Evolutionary conservation across 2,888 invertebrate species (phyloP).

Genomic region (Orthosia cruda): DNA sequence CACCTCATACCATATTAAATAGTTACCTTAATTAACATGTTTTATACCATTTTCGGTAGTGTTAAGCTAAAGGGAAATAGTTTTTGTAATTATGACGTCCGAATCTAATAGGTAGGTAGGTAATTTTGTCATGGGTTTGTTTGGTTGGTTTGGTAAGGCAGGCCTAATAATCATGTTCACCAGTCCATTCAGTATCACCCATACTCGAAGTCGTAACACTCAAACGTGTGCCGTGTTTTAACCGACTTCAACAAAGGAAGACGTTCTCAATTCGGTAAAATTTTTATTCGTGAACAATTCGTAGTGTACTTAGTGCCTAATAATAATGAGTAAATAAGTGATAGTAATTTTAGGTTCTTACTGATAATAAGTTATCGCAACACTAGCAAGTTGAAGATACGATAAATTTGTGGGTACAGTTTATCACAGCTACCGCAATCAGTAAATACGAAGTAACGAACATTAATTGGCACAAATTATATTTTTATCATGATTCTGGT

Average conservation of each 20-base stretch:
- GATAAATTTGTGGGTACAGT: constrained; percentile 13
- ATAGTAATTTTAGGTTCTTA: constrained; percentile 37
- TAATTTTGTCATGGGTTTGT: too few relatives aligned
- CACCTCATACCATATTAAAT: too few relatives aligned
- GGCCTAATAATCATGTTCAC: constrained; percentile 11
- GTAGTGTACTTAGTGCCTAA: constrained; percentile 1
- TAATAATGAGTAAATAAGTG: background rate
- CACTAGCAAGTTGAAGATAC: constrained; percentile 39
- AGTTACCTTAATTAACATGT: too few relatives aligned
- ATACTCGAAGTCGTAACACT: too few relatives aligned
- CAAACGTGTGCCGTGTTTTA: constrained; percentile 23
- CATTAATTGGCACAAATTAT: constrained; percentile 50
- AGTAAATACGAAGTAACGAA: constrained; percentile 27
- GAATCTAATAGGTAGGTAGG: too few relatives aligned
- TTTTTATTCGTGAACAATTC: constrained; percentile 24
- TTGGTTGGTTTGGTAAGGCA: too few relatives aligned
- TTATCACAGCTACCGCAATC: constrained; percentile 50
- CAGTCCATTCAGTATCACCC: too few relatives aligned
- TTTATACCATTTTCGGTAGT: too few relatives aligned
- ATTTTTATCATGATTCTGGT: constrained; percentile 39
- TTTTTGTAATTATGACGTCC: too few relatives aligned
- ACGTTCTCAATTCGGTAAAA: too few relatives aligned
- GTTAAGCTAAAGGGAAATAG: too few relatives aligned
- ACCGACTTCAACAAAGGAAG: too few relatives aligned
- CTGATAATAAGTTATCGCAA: constrained; percentile 36